These are phyloP conservation scores for Chelmon rostratus DNA, from an alignment of 2,797 vertebrate genomes.

Conservation along the genomic window DNA sequence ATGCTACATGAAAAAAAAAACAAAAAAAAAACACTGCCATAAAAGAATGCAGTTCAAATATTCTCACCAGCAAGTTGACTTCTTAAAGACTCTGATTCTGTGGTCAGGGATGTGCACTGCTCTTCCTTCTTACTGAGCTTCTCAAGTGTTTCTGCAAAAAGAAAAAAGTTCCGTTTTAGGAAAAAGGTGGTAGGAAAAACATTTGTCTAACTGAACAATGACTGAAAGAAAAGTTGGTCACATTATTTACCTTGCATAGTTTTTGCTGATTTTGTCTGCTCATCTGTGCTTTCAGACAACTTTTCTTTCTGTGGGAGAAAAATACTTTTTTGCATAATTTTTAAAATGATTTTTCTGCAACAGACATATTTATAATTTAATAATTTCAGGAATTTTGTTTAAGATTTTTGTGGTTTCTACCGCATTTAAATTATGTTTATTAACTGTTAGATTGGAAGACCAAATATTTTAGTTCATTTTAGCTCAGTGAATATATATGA, in stretches of 20 bases:
- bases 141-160: slow-evolving; percentile 88
- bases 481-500: neutral
- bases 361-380: neutral
- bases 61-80: slow-evolving; percentile 88
- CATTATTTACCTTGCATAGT: slow-evolving; percentile 91
- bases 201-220: neutral
- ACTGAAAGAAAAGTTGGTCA: neutral
- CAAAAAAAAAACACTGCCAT: neutral
- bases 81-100: slow-evolving; percentile 88
- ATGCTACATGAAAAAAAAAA: neutral
- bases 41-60: neutral
- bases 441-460: neutral
- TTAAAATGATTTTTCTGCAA: neutral
- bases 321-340: neutral
- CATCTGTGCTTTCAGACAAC: slow-evolving; percentile 85
- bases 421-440: neutral
- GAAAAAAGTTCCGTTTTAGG: slow-evolving; percentile 25
- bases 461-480: neutral
- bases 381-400: neutral
- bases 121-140: slow-evolving; percentile 91
- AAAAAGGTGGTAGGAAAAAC: neutral
- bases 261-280: slow-evolving; percentile 86
- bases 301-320: slow-evolving; percentile 89
- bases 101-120: slow-evolving; percentile 85
- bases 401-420: neutral